These are phyloP conservation scores for Indicator maculatus DNA, from an alignment of 2,113 vertebrate species.

Conservation along the genomic window DNA sequence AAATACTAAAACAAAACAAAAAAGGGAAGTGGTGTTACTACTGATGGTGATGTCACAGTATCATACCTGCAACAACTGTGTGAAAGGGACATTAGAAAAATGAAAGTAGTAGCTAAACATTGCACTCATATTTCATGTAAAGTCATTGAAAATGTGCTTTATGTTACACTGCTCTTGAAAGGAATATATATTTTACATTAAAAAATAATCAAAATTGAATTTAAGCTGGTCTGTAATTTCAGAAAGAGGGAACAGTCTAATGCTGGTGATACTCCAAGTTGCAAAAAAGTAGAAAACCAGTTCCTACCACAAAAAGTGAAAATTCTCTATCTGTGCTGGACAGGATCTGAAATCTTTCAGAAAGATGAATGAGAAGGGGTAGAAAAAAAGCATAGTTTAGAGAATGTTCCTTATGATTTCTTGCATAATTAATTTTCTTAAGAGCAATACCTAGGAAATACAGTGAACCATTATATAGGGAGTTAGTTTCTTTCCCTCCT, in stretches of 20 bases:
- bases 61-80: background rate
- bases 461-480: background rate
- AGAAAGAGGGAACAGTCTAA: background rate
- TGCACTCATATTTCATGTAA: background rate
- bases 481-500: background rate
- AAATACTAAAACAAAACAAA: background rate
- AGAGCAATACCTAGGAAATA: background rate
- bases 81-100: background rate
- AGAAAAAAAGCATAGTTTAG: background rate
- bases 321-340: background rate
- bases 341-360: conserved; percentile 1
- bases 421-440: conserved; percentile 32
- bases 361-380: background rate
- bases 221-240: background rate
- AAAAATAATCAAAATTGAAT: background rate
- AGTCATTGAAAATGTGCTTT: background rate
- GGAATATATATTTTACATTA: background rate
- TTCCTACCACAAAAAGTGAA: background rate
- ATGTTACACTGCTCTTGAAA: background rate
- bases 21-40: background rate
- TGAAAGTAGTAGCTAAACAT: background rate
- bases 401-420: background rate
- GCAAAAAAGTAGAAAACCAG: background rate
- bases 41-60: background rate
- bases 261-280: background rate